These are phyloP conservation scores for Hedya salicella DNA, from an alignment of 2,888 invertebrate genomes.

Conservation along the genomic window DNA sequence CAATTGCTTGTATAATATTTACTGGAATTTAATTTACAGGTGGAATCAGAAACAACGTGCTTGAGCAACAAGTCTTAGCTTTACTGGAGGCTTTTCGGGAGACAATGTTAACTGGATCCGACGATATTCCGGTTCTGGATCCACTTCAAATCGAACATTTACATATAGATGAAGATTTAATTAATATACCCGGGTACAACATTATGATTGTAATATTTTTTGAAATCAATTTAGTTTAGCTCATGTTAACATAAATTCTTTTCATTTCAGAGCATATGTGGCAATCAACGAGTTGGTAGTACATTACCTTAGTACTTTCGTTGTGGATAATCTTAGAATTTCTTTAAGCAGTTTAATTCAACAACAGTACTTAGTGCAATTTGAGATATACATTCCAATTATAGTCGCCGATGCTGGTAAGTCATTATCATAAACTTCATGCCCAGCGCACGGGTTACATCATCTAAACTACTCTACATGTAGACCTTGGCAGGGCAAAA, in stretches of 20 bases:
- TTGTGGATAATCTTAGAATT: conserved; percentile 54
- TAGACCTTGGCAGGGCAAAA: no score
- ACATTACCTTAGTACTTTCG: conserved; percentile 58
- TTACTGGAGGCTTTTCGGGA: conserved; percentile 55
- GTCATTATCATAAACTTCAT: conserved; percentile 20
- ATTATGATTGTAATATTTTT: background rate
- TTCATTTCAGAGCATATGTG: conserved; percentile 52
- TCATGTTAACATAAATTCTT: background rate
- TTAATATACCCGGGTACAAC: conserved; percentile 61
- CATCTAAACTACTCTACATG: no score
- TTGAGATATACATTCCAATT: conserved; percentile 57
- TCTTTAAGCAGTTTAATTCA: conserved; percentile 44
- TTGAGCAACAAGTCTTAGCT: conserved; percentile 54
- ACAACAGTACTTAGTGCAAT: conserved; percentile 50
- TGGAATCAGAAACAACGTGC: conserved; percentile 46
- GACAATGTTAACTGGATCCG: conserved; percentile 58
- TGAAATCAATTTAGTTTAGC: background rate
- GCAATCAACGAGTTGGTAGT: conserved; percentile 47
- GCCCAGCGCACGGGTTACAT: no score
- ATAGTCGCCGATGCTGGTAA: conserved; percentile 56
- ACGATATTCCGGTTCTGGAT: conserved; percentile 64
- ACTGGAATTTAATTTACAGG: no score
- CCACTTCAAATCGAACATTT: conserved; percentile 58
- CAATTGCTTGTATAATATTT: background rate
- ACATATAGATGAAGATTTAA: conserved; percentile 53